A percentile compares a stretch with the other conserved stretches of the same genome.
Evolutionary conservation across 1,140 invertebrate genomes (phyloP).

Genomic region (Brachionus plicatilis): DNA sequence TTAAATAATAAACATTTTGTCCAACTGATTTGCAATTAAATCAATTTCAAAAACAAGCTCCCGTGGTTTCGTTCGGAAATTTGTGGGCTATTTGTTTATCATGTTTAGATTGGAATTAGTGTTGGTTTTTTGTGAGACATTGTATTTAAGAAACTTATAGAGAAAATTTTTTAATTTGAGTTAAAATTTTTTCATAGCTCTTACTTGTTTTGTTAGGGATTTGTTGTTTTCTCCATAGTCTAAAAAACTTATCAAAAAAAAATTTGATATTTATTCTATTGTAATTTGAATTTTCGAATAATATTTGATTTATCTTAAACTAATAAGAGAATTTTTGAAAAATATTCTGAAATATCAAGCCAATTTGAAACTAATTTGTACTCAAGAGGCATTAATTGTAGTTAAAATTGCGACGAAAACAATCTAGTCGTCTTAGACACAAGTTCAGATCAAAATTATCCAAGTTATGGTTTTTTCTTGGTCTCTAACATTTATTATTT

Average conservation of each 20-base stretch:
- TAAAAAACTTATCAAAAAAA: not conserved
- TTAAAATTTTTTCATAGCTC: not conserved
- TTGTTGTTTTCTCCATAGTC: not conserved
- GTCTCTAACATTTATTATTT: too few relatives aligned
- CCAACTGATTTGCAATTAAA: conserved; percentile 12
- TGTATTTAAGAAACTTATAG: not conserved
- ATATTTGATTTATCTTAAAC: not conserved
- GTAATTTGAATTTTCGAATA: not conserved
- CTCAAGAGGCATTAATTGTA: not conserved
- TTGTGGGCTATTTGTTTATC: not conserved
- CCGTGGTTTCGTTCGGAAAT: not conserved
- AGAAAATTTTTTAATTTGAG: not conserved
- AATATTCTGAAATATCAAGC: not conserved
- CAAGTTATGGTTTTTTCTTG: too few relatives aligned
- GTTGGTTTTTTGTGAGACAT: not conserved
- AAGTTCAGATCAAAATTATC: too few relatives aligned
- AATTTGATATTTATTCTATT: not conserved
- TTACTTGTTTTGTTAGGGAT: not conserved
- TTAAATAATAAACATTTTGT: conserved; percentile 12
- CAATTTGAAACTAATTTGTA: not conserved
- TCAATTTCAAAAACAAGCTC: not conserved
- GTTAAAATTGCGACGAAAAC: not conserved
- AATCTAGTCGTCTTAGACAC: too few relatives aligned
- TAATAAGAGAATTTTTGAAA: not conserved
- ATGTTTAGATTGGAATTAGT: not conserved